Evolutionary conservation across 1,140 invertebrate genomes (phyloP), one percentile per base, ranked within the genome.

Genomic region (Musca domestica): DNA sequence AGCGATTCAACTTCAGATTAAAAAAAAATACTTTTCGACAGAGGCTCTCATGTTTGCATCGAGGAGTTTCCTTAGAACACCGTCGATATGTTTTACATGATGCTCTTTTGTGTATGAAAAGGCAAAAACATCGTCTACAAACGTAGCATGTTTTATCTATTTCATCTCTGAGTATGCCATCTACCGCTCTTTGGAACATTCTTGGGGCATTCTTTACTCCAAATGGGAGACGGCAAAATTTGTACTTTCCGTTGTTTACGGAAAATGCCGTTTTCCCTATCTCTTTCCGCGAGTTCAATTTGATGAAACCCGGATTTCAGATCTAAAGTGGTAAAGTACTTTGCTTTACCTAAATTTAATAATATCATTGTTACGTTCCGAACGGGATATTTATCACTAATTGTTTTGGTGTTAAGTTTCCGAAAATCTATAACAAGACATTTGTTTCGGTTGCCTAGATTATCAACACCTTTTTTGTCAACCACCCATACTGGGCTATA

Each of bases 21-120:
- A n/a, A n/a, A n/a, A n/a, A n/a, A 78, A 63, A 34, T 76, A 82
- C 73, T 86, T 85, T 68, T 77, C 68, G n/a, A n/a, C n/a, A n/a
- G n/a, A n/a, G n/a, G n/a, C n/a, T n/a, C n/a, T n/a, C n/a, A n/a
- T n/a, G n/a, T n/a, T n/a, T n/a, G n/a, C n/a, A n/a, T n/a, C n/a
- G n/a, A n/a, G n/a, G n/a, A n/a, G n/a, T n/a, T n/a, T n/a, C n/a
- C n/a, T n/a, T n/a, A n/a, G n/a, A n/a, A n/a, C n/a, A n/a, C n/a
- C n/a, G n/a, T n/a, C n/a, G 3, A 81, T 69, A 64, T 68, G 15
- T 22, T 64, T 63, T 6, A 64, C 19, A 56, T 68, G 67, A 34
- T 61, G 15, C 27, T 64, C 34, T 41, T 64, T 23, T 4, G 17
- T 68, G n/a, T 68, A 34, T 6, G 49, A 64, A 64, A 68, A 68